Evolutionary conservation across 2,888 invertebrate species (phyloP).

Genomic region (Cylloceria caligata): DNA sequence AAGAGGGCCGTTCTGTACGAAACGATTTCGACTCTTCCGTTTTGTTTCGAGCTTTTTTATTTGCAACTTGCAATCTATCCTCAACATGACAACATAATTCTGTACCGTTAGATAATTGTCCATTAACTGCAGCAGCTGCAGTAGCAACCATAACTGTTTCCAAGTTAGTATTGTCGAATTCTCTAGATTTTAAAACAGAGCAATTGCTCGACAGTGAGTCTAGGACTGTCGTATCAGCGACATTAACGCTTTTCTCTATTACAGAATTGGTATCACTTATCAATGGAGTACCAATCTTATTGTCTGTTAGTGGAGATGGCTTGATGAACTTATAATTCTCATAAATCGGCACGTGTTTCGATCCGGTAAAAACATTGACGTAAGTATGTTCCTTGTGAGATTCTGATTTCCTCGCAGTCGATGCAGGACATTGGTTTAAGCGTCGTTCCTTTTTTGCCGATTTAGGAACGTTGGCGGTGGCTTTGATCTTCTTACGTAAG

Average conservation of each 20-base stretch:
- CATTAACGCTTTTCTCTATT: slow-evolving; percentile 7
- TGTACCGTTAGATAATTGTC: neutral
- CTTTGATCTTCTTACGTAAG: slow-evolving; percentile 22
- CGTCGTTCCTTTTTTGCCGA: slow-evolving; percentile 4
- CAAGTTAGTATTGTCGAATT: slow-evolving; percentile 16
- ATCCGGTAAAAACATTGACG: slow-evolving; percentile 74
- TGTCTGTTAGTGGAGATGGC: neutral
- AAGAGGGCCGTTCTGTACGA: neutral
- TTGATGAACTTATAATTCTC: slow-evolving; percentile 71
- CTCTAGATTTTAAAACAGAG: slow-evolving; percentile 6
- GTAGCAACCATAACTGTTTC: neutral
- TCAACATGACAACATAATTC: neutral
- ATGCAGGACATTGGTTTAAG: slow-evolving; percentile 8
- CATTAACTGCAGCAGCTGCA: neutral
- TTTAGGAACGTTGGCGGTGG: neutral
- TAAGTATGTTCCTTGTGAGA: slow-evolving; percentile 69
- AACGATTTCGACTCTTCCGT: slow-evolving; percentile 14
- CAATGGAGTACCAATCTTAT: neutral
- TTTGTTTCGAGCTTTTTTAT: slow-evolving; percentile 40
- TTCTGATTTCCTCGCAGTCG: slow-evolving; percentile 7
- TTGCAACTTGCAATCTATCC: neutral
- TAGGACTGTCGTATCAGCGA: slow-evolving; percentile 24
- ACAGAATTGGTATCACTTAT: neutral
- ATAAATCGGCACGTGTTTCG: slow-evolving; percentile 72
- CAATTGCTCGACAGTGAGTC: neutral